Evolutionary conservation across 2,113 vertebrate genomes (phyloP), one percentile per base, ranked within the genome.

Genomic region (Stigmatopora argus): DNA sequence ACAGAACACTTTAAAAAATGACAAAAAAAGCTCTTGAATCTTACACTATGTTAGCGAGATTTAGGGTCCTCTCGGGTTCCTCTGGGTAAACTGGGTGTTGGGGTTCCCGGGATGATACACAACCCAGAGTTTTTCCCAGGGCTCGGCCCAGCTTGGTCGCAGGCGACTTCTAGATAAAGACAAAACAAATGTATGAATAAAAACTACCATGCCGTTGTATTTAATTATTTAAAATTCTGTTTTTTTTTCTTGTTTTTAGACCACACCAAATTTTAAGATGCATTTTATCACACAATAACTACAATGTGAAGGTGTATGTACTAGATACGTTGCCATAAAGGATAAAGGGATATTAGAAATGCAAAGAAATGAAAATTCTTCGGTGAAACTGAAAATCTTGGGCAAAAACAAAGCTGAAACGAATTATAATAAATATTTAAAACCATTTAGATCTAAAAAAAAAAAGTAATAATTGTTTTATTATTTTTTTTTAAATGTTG

Each of bases 131-230:
- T 71, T 92, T 94, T 81, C 96, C 93, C 78, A 99, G 93, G 58
- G 96, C 96, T 60, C 93, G 94, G 79, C 94, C 93, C 60, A 99
- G 85, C 90, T 98, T 98, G 78, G 95, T 93, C 1, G 93, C 95
- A 1, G 95, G 90, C 0, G 96, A 99, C 83, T 98, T 98, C 96
- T 98, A 87, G 18, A 64, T 18, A 66, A 52, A 79, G 21, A 77
- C 44, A 60, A 76, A 55, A 41, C 12, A 68, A 44, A 64, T 5
- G 15, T 65, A 6, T 35, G 17, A 38, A 56, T 10, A 64, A 10
- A 7, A 4, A n/a, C 9, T 56, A 21, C 4, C 53, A 21, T 1
- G 2, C 10, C 38, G 10, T 17, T 38, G 57, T 2, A 18, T 41
- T 21, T 9, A n/a, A 35, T 34, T 9, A 7, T 21, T 1, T 2